phyloP scores from a whole-genome alignment of 2,113 vertebrate genomes.

The Lucifuga dentata region DNA sequence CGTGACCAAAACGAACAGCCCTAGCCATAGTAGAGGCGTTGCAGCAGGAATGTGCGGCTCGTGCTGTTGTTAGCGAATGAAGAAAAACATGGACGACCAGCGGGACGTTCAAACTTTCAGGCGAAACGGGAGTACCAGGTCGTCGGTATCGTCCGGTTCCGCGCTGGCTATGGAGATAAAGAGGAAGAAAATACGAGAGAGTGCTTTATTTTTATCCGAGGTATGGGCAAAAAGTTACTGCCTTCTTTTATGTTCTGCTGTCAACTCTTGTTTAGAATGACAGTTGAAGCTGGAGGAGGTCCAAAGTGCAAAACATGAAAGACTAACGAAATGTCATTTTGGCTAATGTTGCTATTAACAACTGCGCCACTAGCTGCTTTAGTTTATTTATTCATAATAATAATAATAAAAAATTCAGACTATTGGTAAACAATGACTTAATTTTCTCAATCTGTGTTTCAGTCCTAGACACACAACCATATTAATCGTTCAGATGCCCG shows the following conservation, averaged over 20 bases:
- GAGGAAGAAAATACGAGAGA: conserved; percentile 82
- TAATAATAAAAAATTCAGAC: too few species aligned
- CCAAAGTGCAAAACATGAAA: conserved; percentile 48
- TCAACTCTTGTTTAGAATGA: not conserved
- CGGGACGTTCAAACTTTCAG: conserved; percentile 83
- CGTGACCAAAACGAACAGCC: not conserved
- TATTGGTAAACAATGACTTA: not conserved
- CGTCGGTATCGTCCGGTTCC: conserved; percentile 72
- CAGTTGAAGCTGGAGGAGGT: not conserved
- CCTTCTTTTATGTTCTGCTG: not conserved
- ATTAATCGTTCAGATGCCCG: not conserved
- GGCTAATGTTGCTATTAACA: not conserved
- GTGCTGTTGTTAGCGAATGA: conserved; percentile 24
- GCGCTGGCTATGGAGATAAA: conserved; percentile 85
- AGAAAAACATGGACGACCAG: conserved; percentile 73
- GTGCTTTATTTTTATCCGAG: conserved; percentile 75
- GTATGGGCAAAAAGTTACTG: conserved; percentile 37
- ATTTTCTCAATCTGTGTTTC: not conserved
- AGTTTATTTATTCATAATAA: too few species aligned
- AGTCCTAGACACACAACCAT: not conserved
- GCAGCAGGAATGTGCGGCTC: conserved; percentile 23
- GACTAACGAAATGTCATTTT: not conserved
- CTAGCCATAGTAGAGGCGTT: conserved; percentile 38
- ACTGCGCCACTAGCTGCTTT: not conserved
- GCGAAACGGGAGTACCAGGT: conserved; percentile 51